Evolutionary conservation across 2,113 vertebrate species (phyloP), one percentile per base, ranked within the genome.

Genomic region (Cheirogaleus medius): DNA sequence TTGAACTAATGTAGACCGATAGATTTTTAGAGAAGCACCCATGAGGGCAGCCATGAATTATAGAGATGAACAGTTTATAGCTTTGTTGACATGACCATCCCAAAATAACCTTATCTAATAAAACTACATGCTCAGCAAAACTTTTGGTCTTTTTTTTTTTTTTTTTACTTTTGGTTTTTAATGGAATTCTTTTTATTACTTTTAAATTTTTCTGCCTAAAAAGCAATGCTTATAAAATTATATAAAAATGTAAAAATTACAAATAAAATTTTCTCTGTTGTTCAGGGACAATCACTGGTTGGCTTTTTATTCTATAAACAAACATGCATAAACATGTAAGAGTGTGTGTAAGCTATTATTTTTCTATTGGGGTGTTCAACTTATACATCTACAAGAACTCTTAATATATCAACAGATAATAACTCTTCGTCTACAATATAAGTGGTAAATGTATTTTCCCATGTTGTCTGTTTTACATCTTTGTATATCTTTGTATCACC

Each of bases 231-330:
- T 94, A 82, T 49, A 91, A 91, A 96, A 94, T 69, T 86, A 89
- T 71, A 68, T 44, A 95, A 96, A 87, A 87, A 77, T 56, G 8
- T 54, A 90, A 32, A 74, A 90, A 90, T n/a, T 73, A 95, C 63
- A 88, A 92, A 63, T 94, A 39, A 96, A 87, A 94, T 89, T 69
- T 90, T 74, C 54, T 58, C 32, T 88, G 5, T 77, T 97, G 52
- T 39, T 94, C 27, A 44, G 13, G 44, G 42, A 54, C n/a, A 95
- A 84, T 25, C 20, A 83, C 14, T 76, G 18, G 20, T 80, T 78
- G 78, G 29, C 27, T 56, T 89, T 87, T 84, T 34, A 69, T 58
- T 87, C 77, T 78, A 23, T 76, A 60, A 84, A 80, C n/a, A 87
- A 86, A 77, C 4, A 90, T 37, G 56, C 60, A 91, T 44, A 71